These are phyloP conservation scores for Rhinopithecus roxellana DNA, from an alignment of 2,113 vertebrate genomes.

Conservation along the genomic window DNA sequence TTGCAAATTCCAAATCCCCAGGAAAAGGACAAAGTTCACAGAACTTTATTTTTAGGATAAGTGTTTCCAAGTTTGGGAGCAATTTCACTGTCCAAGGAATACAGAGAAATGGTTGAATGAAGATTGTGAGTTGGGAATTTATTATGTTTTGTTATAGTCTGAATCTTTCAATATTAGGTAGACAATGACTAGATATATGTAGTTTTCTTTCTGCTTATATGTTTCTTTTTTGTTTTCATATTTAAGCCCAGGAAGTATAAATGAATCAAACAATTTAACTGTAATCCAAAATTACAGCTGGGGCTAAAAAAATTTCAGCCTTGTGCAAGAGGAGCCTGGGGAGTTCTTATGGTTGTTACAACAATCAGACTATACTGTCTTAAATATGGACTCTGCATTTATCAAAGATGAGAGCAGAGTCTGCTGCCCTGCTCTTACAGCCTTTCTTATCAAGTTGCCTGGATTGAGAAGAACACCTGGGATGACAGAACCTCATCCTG, in stretches of 20 bases:
- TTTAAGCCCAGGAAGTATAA: neutral
- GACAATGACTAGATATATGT: neutral
- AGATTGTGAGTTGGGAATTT: neutral
- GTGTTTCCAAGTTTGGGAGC: slow-evolving; percentile 28
- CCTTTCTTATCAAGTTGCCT: neutral
- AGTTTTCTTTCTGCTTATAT: neutral
- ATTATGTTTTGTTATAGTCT: slow-evolving; percentile 17
- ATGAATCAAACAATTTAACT: neutral
- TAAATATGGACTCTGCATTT: neutral
- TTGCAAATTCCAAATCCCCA: slow-evolving; percentile 17
- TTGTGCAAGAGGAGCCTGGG: neutral
- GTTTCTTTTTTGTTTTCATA: neutral
- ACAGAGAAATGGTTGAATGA: slow-evolving; percentile 2
- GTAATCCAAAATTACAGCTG: neutral
- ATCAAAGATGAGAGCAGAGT: neutral
- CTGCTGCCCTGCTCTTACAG: neutral
- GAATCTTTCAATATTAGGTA: slow-evolving; percentile 38
- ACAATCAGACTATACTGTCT: neutral
- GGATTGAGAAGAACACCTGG: neutral
- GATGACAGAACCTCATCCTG: neutral
- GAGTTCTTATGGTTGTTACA: neutral
- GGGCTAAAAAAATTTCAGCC: neutral
- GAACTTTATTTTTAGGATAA: slow-evolving; percentile 41
- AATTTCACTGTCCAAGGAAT: slow-evolving; percentile 9
- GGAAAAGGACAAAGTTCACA: neutral